Evolutionary conservation across 2,888 invertebrate genomes (phyloP).

Genomic region (Andrena minutula): DNA sequence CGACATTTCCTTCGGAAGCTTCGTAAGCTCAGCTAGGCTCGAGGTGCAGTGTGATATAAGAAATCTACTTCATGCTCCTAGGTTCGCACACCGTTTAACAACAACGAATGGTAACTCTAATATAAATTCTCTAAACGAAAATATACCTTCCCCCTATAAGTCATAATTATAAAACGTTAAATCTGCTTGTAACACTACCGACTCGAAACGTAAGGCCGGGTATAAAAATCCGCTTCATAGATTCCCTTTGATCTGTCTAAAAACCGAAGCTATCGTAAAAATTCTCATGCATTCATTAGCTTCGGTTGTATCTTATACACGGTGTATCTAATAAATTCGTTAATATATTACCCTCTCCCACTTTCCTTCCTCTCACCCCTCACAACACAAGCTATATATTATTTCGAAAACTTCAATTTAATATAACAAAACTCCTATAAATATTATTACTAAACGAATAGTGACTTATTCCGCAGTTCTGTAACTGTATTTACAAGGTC

Average conservation of each 20-base stretch:
- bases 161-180: constrained; percentile 17
- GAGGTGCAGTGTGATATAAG: constrained; percentile 16
- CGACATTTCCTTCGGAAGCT: not conserved
- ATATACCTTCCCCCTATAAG: not conserved
- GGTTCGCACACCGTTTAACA: constrained; percentile 14
- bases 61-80: constrained; percentile 22
- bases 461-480: constrained; percentile 33
- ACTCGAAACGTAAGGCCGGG: constrained; percentile 23
- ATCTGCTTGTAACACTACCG: constrained; percentile 14
- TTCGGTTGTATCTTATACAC: constrained; percentile 24
- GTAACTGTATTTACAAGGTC: constrained; percentile 25
- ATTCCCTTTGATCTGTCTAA: constrained; percentile 13
- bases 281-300: constrained; percentile 21
- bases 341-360: constrained; percentile 35
- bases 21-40: constrained; percentile 14
- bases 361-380: constrained; percentile 3
- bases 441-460: constrained; percentile 45
- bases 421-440: constrained; percentile 39
- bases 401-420: constrained; percentile 35
- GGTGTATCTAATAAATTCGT: constrained; percentile 57
- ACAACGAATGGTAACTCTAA: constrained; percentile 20
- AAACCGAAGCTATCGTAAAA: constrained; percentile 31
- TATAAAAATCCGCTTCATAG: constrained; percentile 15
- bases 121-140: constrained; percentile 1
- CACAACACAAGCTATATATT: constrained; percentile 11